phyloP scores from a whole-genome alignment of 2,113 vertebrate genomes.

The Oxygymnocypris stewartii region DNA sequence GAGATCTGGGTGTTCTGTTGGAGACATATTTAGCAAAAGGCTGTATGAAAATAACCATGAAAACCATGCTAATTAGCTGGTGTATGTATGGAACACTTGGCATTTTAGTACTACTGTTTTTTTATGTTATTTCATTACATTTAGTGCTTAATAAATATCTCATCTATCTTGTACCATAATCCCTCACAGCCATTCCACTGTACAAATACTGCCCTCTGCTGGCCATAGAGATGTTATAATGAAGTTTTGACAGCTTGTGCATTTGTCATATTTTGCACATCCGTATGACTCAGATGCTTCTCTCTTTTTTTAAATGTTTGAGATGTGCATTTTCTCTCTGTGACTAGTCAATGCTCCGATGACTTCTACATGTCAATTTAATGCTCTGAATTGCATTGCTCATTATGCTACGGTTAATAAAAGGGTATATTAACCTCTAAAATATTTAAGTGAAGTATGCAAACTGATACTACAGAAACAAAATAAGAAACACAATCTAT shows the following conservation, averaged over 20 bases:
- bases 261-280: slow-evolving; percentile 34
- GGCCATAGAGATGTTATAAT: background rate
- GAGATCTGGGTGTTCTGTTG: background rate
- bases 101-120: background rate
- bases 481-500: background rate
- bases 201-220: slow-evolving; percentile 3
- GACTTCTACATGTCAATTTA: background rate
- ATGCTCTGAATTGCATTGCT: slow-evolving; percentile 10
- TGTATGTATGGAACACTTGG: background rate
- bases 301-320: background rate
- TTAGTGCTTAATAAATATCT: background rate
- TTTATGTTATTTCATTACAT: background rate
- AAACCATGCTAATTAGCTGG: background rate
- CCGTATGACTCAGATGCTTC: background rate
- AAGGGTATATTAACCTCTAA: background rate
- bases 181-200: background rate
- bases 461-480: background rate
- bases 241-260: background rate
- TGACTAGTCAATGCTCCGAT: background rate
- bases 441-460: background rate
- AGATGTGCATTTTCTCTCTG: background rate
- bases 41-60: slow-evolving; percentile 17
- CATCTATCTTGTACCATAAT: background rate
- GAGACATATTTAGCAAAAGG: slow-evolving; percentile 2
- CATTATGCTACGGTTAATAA: background rate